phyloP scores from a whole-genome alignment of 2,888 invertebrate genomes.

The Leptodirus hochenwartii region DNA sequence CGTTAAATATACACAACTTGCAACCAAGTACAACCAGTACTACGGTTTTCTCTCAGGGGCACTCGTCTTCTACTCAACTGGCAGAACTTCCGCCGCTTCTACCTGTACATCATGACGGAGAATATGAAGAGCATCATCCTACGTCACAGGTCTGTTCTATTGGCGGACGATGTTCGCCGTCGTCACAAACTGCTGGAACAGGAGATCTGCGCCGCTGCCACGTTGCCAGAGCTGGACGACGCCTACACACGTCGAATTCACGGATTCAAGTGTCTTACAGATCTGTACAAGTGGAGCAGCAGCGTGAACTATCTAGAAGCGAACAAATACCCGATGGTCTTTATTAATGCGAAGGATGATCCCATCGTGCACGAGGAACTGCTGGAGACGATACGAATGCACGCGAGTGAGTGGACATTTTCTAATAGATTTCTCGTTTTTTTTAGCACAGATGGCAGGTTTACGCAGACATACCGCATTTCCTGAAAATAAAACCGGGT shows the following conservation, averaged over 20 bases:
- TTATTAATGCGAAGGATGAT: constrained; percentile 82
- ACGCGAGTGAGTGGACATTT: constrained; percentile 46
- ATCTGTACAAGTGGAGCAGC: constrained; percentile 73
- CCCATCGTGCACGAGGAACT: constrained; percentile 73
- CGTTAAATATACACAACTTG: no score
- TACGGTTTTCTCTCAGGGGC: constrained; percentile 43
- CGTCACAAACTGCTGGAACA: constrained; percentile 55
- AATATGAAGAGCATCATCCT: constrained; percentile 76
- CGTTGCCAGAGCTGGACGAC: constrained; percentile 75
- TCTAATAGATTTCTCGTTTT: no score
- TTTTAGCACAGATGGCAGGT: no score
- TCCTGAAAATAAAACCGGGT: no score
- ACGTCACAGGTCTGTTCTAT: constrained; percentile 58
- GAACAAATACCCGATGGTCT: constrained; percentile 73
- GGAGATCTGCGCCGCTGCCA: constrained; percentile 71
- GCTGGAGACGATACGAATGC: constrained; percentile 49
- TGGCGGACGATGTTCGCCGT: constrained; percentile 54
- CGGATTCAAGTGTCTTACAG: constrained; percentile 58
- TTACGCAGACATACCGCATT: no score
- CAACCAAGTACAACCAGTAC: no score
- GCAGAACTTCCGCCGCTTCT: constrained; percentile 78
- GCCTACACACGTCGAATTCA: constrained; percentile 69
- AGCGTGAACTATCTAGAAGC: constrained; percentile 61
- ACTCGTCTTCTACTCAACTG: constrained; percentile 68
- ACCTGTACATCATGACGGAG: constrained; percentile 84